Evolutionary conservation across 1,140 invertebrate species (phyloP).

Genomic region (Tetragnatha versicolor): DNA sequence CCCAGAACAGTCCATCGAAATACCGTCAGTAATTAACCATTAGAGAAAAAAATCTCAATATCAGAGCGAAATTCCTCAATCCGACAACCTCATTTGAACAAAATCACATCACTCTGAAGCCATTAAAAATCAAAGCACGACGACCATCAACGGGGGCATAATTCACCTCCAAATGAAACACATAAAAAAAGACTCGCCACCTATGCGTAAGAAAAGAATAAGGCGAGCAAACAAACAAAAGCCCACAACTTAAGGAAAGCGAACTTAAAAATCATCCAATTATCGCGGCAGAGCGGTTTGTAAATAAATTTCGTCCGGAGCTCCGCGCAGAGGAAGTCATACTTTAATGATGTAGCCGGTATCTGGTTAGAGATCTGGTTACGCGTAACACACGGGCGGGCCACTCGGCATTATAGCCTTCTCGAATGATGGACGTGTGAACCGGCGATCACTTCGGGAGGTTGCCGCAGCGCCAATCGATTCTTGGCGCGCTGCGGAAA

Average conservation of each 20-base stretch:
- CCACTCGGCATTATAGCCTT: conserved; percentile 42
- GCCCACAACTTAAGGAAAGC: too few relatives aligned
- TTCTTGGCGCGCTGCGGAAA: conserved; percentile 24
- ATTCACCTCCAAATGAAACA: too few relatives aligned
- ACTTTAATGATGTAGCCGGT: conserved; percentile 51
- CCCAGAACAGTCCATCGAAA: too few relatives aligned
- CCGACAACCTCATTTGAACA: too few relatives aligned
- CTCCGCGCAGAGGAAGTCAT: not conserved
- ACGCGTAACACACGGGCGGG: conserved; percentile 43
- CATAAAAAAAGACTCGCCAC: not conserved
- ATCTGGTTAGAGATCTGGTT: conserved; percentile 53
- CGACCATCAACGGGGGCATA: too few relatives aligned
- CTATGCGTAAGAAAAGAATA: not conserved
- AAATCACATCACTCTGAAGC: too few relatives aligned
- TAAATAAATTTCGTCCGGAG: conserved; percentile 41
- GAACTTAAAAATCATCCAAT: conserved; percentile 48
- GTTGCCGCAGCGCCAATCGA: conserved; percentile 22
- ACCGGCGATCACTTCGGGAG: conserved; percentile 4
- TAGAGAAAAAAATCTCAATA: too few relatives aligned
- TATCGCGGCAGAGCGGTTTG: conserved; percentile 39
- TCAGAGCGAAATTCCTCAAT: too few relatives aligned
- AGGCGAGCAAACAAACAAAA: not conserved
- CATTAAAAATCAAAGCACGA: too few relatives aligned
- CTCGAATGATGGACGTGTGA: conserved; percentile 46
- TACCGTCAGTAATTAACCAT: too few relatives aligned